These are phyloP conservation scores for Rhopalosiphum nymphaeae DNA, from an alignment of 2,888 invertebrate species.

Conservation along the genomic window DNA sequence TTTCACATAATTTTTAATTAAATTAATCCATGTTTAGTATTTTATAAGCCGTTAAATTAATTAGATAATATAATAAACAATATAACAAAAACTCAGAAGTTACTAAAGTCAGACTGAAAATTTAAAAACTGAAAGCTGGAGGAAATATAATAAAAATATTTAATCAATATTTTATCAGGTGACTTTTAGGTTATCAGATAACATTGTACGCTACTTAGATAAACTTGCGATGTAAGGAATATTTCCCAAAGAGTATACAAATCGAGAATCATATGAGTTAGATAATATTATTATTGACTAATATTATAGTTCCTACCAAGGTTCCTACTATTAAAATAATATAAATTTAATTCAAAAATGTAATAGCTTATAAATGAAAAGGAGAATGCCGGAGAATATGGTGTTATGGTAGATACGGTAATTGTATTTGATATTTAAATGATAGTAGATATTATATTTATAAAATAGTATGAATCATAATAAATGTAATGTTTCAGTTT, in stretches of 20 bases:
- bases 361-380: neutral
- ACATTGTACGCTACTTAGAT: neutral
- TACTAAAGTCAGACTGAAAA: neutral
- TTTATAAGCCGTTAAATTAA: neutral
- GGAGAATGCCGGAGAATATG: neutral
- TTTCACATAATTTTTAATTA: neutral
- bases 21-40: neutral
- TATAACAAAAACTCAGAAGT: neutral
- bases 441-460: no score
- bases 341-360: neutral
- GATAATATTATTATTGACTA: neutral
- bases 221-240: neutral
- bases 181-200: conserved; percentile 46
- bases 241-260: neutral
- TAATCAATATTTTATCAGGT: conserved; percentile 29
- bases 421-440: no score
- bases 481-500: no score
- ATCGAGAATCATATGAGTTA: neutral
- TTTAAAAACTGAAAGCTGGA: neutral
- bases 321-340: no score
- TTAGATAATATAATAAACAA: neutral
- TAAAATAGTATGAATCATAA: no score
- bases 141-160: neutral
- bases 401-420: neutral
- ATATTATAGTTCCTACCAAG: no score